Evolutionary conservation across 2,888 invertebrate genomes (phyloP).

Genomic region (Diloba caeruleocephala): DNA sequence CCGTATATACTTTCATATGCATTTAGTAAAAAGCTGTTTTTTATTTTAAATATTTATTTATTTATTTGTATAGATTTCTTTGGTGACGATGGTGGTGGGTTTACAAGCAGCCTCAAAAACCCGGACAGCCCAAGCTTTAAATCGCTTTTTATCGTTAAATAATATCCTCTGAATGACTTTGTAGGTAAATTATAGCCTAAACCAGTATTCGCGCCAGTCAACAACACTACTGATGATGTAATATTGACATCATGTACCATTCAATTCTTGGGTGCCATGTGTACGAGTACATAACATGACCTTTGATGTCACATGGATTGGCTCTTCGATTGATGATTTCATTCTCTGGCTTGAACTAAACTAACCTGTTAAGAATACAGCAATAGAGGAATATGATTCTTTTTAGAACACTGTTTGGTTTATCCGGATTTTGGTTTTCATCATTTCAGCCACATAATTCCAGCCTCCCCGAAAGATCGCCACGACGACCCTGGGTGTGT

Average conservation of each 20-base stretch:
- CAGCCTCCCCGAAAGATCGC: too few species aligned
- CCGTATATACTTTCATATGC: too few species aligned
- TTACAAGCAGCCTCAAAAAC: too few species aligned
- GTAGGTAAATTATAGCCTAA: conserved; percentile 45
- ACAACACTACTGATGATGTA: conserved; percentile 71
- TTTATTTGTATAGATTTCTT: too few species aligned
- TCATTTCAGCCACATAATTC: too few species aligned
- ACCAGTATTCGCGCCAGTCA: conserved; percentile 52
- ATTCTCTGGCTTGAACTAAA: conserved; percentile 26
- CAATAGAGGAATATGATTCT: background rate
- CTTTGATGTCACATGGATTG: conserved; percentile 59
- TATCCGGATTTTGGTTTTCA: background rate
- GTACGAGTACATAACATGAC: conserved; percentile 38
- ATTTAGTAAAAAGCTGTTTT: too few species aligned
- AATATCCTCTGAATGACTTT: too few species aligned
- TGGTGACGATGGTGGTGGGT: too few species aligned
- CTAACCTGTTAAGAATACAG: conserved; percentile 1
- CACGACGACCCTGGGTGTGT: too few species aligned
- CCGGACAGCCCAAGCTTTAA: too few species aligned
- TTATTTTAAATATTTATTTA: too few species aligned
- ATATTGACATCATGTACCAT: conserved; percentile 71
- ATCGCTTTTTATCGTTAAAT: too few species aligned
- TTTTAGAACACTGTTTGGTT: background rate
- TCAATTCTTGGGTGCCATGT: conserved; percentile 55
- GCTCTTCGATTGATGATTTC: conserved; percentile 35